Evolutionary conservation across 30 jellyfish, hydroid and myxozoan species (phyloP).

Genomic region (Turritopsis dohrnii): DNA sequence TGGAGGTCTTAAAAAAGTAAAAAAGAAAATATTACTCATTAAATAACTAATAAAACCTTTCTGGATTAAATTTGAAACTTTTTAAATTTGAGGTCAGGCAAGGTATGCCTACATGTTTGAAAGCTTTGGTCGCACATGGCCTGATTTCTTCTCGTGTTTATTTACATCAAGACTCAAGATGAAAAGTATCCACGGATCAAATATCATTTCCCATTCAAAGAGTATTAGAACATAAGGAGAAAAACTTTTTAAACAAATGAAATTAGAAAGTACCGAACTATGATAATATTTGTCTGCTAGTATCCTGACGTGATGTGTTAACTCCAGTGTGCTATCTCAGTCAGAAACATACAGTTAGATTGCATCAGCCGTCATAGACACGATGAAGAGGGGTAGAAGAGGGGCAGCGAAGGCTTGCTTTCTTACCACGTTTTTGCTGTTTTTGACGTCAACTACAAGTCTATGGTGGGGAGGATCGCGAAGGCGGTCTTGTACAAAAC

Average conservation of each 20-base stretch:
- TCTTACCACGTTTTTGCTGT: neutral
- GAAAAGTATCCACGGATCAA: neutral
- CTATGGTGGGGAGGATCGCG: neutral
- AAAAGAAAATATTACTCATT: no score
- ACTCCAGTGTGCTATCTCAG: neutral
- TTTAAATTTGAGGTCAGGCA: no score
- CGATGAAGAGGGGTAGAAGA: neutral
- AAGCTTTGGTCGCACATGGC: no score
- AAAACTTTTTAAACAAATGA: neutral
- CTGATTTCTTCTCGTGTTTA: neutral
- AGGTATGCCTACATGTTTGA: no score
- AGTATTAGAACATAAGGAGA: neutral
- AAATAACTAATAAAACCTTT: no score
- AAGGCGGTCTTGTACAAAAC: slow-evolving; percentile 9
- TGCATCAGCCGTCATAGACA: neutral
- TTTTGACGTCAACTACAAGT: neutral
- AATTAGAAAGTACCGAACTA: neutral
- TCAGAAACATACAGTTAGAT: neutral
- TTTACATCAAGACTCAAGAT: no score
- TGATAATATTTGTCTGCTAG: neutral
- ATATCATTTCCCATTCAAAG: neutral
- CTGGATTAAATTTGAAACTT: no score
- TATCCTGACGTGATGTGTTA: neutral
- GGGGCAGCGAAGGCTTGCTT: neutral
- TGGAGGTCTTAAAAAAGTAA: no score